phyloP scores from a whole-genome alignment of 2,888 invertebrate genomes.

The Lepidochitona cinerea region DNA sequence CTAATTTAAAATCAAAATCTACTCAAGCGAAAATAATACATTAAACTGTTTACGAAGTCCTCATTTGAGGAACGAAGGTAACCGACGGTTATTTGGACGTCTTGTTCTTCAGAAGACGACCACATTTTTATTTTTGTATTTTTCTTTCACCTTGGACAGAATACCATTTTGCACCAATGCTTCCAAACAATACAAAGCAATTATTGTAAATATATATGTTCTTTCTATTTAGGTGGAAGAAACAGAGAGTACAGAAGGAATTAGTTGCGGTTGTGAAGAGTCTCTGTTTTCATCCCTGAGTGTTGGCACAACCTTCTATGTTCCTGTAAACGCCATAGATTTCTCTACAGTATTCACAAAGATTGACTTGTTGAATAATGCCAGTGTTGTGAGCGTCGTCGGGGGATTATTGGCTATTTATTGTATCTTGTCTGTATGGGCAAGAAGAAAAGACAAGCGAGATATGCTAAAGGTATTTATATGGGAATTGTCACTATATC shows the following conservation, averaged over 20 bases:
- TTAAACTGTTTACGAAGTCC: too few relatives aligned
- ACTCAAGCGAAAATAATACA: too few relatives aligned
- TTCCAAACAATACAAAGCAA: too few relatives aligned
- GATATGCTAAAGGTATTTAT: conserved; percentile 48
- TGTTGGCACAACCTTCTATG: conserved; percentile 53
- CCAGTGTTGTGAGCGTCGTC: conserved; percentile 65
- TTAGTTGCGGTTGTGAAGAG: neutral
- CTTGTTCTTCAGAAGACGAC: too few relatives aligned
- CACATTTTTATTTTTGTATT: too few relatives aligned
- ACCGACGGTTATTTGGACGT: too few relatives aligned
- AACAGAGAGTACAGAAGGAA: neutral
- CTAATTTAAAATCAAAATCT: too few relatives aligned
- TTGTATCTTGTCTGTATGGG: conserved; percentile 60
- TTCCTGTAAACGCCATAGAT: conserved; percentile 69
- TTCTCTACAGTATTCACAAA: conserved; percentile 69
- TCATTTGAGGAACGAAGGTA: too few relatives aligned
- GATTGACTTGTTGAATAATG: conserved; percentile 55
- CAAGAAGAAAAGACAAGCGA: conserved; percentile 62
- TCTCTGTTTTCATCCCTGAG: conserved; percentile 10
- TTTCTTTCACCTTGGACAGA: too few relatives aligned
- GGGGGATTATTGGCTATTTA: conserved; percentile 55
- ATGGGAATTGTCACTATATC: too few relatives aligned
- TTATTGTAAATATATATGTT: too few relatives aligned
- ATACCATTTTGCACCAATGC: too few relatives aligned
- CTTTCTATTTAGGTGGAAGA: neutral